These are phyloP conservation scores for Liparis tanakae DNA, from an alignment of 2,797 vertebrate species.

Conservation along the genomic window DNA sequence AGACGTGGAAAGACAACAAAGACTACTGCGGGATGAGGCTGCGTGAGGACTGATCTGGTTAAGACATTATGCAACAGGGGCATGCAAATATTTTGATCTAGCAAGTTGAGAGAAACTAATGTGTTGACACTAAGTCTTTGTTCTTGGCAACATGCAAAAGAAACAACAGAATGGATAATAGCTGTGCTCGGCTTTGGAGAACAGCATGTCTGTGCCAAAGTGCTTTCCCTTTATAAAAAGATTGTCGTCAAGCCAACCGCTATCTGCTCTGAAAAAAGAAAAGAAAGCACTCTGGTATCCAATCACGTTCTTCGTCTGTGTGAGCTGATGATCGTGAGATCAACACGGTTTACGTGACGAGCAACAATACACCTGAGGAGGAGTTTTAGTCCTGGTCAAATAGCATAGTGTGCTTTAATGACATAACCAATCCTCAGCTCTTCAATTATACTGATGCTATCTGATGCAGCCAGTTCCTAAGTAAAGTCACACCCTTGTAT, in stretches of 20 bases:
- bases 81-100: conserved; percentile 63
- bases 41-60: conserved; percentile 26
- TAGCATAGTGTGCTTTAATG: not conserved
- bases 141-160: conserved; percentile 4
- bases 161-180: not conserved
- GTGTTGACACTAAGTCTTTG: conserved; percentile 20
- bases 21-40: conserved; percentile 52
- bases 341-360: not conserved
- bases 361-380: not conserved
- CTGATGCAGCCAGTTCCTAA: conserved; percentile 1
- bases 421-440: not conserved
- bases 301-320: not conserved
- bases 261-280: not conserved
- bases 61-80: conserved; percentile 32
- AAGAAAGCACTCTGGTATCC: not conserved
- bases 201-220: not conserved
- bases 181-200: conserved; percentile 17
- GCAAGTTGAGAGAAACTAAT: conserved; percentile 19
- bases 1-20: conserved; percentile 63
- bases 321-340: not conserved
- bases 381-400: not conserved
- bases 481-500: not conserved
- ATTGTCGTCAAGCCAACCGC: not conserved
- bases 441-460: not conserved
- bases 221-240: not conserved